phyloP scores from a whole-genome alignment of 2,113 vertebrate species.

The Plestiodon gilberti region DNA sequence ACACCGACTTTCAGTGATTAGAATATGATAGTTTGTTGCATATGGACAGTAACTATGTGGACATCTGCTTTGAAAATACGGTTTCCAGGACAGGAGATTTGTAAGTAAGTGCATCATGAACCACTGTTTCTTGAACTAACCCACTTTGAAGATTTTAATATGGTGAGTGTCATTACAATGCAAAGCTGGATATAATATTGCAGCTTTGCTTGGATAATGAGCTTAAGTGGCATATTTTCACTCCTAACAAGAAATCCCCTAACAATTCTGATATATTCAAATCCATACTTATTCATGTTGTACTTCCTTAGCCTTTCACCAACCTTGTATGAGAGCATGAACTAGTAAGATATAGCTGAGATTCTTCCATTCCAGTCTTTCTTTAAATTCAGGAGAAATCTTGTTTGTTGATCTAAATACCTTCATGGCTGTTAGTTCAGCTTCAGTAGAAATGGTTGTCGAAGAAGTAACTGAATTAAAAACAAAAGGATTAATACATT shows the following conservation, averaged over 20 bases:
- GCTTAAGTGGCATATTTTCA: neutral
- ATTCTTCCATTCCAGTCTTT: neutral
- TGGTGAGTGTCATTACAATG: neutral
- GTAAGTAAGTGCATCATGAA: neutral
- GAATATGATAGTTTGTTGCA: neutral
- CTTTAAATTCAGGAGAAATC: neutral
- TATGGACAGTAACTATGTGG: neutral
- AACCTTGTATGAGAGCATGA: neutral
- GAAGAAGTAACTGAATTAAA: neutral
- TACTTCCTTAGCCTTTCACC: neutral
- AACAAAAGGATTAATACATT: neutral
- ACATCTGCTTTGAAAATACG: neutral
- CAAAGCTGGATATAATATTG: neutral
- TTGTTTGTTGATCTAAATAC: neutral
- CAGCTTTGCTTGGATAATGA: neutral
- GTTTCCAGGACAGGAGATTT: neutral
- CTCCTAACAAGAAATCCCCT: neutral
- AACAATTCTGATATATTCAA: neutral
- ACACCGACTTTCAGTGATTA: neutral
- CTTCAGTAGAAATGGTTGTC: neutral
- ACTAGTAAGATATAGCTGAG: neutral
- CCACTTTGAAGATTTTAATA: neutral
- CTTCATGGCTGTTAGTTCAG: neutral
- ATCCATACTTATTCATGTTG: neutral
- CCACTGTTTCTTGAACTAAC: neutral